These are phyloP conservation scores for Carcharodon carcharias DNA, from an alignment of 2,797 vertebrate genomes.

Conservation along the genomic window DNA sequence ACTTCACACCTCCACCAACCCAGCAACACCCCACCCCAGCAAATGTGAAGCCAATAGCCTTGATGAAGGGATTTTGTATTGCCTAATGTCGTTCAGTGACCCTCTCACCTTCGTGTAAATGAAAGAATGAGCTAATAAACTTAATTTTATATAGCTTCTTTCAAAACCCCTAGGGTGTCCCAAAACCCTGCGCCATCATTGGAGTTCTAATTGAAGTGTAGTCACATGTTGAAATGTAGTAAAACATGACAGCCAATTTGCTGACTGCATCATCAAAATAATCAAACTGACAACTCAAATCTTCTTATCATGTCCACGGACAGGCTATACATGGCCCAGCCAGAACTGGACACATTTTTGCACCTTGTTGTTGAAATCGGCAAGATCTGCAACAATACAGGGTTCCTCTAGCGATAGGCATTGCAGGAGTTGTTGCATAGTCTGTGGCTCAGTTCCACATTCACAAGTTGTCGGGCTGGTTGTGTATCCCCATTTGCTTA, in stretches of 20 bases:
- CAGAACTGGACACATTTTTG: too few relatives aligned
- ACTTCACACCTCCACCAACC: not conserved
- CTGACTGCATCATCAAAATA: not conserved
- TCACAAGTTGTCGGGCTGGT: too few relatives aligned
- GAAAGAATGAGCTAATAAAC: not conserved
- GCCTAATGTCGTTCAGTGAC: not conserved
- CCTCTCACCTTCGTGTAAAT: not conserved
- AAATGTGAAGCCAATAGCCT: not conserved
- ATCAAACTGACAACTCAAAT: not conserved
- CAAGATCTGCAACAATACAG: too few relatives aligned
- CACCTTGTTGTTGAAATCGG: too few relatives aligned
- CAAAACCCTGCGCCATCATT: not conserved
- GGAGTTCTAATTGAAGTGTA: not conserved
- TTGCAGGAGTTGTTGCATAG: too few relatives aligned
- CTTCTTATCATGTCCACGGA: too few relatives aligned
- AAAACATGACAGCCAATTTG: not conserved
- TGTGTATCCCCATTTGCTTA: too few relatives aligned
- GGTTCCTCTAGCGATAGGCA: too few relatives aligned
- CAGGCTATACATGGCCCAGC: too few relatives aligned
- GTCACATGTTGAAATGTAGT: not conserved
- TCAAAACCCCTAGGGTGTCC: not conserved
- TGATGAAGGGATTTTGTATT: not conserved
- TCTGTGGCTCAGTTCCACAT: too few relatives aligned
- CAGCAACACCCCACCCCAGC: not conserved
- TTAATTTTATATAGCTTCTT: not conserved